These are phyloP conservation scores for Xenus cinereus DNA, from an alignment of 2,113 vertebrate genomes.

Conservation along the genomic window DNA sequence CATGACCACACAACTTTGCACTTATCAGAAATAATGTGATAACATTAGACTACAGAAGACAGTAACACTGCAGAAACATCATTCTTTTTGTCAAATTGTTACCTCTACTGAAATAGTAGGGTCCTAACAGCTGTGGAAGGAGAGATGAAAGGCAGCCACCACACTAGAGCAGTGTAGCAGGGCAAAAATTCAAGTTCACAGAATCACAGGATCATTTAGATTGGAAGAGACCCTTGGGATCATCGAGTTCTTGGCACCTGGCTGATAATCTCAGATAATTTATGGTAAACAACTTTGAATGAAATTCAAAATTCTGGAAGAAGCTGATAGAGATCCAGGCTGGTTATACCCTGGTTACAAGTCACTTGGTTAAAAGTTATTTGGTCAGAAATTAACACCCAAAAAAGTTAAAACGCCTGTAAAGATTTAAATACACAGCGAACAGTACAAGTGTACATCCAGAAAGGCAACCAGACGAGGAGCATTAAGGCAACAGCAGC, in stretches of 20 bases:
- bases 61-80: neutral
- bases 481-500: neutral
- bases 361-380: neutral
- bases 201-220: too few relatives aligned
- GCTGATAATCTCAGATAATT: neutral
- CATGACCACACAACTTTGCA: neutral
- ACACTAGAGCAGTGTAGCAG: neutral
- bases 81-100: neutral
- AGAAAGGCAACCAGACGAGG: neutral
- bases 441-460: neutral
- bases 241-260: neutral
- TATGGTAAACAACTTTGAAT: neutral
- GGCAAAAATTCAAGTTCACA: neutral
- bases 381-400: neutral
- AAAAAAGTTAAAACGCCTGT: neutral
- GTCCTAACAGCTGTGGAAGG: neutral
- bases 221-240: too few relatives aligned
- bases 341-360: neutral
- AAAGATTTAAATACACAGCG: neutral
- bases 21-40: fast-evolving
- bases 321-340: neutral
- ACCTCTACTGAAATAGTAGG: neutral
- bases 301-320: neutral
- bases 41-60: neutral
- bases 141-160: neutral